Evolutionary conservation across 2,113 vertebrate species (phyloP), one percentile per base, ranked within the genome.

Genomic region (Oryctolagus cuniculus): DNA sequence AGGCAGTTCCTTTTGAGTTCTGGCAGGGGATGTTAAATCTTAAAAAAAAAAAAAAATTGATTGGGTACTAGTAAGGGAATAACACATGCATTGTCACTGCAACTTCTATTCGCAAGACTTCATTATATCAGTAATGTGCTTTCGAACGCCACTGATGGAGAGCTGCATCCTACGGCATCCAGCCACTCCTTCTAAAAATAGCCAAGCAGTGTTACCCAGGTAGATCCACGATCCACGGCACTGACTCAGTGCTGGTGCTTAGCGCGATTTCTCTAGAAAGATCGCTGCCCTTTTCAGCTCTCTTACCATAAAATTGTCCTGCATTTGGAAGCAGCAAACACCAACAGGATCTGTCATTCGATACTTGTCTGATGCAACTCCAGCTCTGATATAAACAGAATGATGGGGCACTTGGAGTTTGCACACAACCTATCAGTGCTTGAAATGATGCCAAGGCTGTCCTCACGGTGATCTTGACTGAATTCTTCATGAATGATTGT

Each of bases 1-100:
- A 96, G 95, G 69, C 44, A 75, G 85, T 10, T 82, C 87, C 69
- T 95, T 93, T 96, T 4, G 91, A 89, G 81, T 24, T 15, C 78
- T 83, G 34, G 93, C 90, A 95, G 1, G 0, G 87, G 89, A 96
- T 93, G 83, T 82, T 93, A 96, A 85, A 95, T 96, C 82, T 97
- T 95, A 91, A 90, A 58, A 15, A 58, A 15, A 58, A 58, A 38
- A 92, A 97, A 97, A 96, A 94, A 87, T 2, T 89, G 93, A 96
- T 95, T 93, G 93, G 92, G 79, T 51, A 38, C 36, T 58, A 93
- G 91, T 89, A 89, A 92, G 6, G 79, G 81, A 95, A 92, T 64
- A 51, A 95, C 89, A 90, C 2, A 69, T 34, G 84, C 87, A 80
- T 2, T n/a, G 93, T 91, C 90, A 29, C n/a, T 67, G 0, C 19